Evolutionary conservation across 1,140 invertebrate genomes (phyloP).

Genomic region (Leguminivora glycinivorella): DNA sequence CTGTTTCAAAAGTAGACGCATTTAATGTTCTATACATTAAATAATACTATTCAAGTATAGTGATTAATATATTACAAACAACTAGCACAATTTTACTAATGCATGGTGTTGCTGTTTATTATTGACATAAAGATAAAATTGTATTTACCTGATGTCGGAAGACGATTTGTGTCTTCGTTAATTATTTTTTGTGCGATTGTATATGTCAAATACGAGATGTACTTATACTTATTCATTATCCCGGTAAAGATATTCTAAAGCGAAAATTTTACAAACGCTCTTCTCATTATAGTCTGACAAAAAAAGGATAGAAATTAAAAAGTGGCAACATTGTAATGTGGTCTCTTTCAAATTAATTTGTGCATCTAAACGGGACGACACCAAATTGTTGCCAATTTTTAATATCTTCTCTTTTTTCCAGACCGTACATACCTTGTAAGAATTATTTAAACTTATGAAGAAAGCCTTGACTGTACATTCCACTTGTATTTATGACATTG

Average conservation of each 20-base stretch:
- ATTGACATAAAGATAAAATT: background rate
- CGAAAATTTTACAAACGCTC: constrained; percentile 7
- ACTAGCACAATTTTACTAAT: background rate
- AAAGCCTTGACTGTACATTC: constrained; percentile 75
- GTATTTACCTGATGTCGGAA: background rate
- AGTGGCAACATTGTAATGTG: too few species aligned
- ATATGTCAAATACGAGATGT: background rate
- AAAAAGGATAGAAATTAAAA: too few species aligned
- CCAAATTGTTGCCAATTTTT: too few species aligned
- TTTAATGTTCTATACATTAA: background rate
- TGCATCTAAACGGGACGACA: too few species aligned
- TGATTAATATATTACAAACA: background rate
- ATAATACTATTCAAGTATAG: constrained; percentile 1
- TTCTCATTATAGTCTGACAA: too few species aligned
- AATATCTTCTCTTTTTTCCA: too few species aligned
- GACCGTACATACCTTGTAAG: constrained; percentile 35
- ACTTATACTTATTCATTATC: constrained; percentile 1
- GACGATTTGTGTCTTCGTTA: constrained; percentile 1
- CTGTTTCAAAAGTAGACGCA: constrained; percentile 1
- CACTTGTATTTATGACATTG: constrained; percentile 70
- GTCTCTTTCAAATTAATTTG: too few species aligned
- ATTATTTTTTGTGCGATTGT: constrained; percentile 1
- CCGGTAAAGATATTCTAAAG: constrained; percentile 5
- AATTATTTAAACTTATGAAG: constrained; percentile 61
- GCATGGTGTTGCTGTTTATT: background rate